phyloP scores from a whole-genome alignment of 2,113 vertebrate species.

The Scomber scombrus region DNA sequence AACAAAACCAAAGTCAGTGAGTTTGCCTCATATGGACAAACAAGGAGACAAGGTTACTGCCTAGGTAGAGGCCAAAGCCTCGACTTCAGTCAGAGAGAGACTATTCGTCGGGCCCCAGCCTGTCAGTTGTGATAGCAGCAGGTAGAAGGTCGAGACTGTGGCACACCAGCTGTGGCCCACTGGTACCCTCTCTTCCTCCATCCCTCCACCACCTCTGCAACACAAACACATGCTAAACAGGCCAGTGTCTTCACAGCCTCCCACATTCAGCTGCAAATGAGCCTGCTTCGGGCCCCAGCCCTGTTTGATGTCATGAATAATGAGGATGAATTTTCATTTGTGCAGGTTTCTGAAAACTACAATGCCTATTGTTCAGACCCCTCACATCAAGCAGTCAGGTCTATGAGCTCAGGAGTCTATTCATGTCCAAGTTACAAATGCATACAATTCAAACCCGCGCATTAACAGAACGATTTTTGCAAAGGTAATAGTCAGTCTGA shows the following conservation, averaged over 20 bases:
- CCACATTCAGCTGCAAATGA: conserved; percentile 92
- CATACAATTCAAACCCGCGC: conserved; percentile 23
- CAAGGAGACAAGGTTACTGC: conserved; percentile 6
- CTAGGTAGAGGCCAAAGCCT: conserved; percentile 20
- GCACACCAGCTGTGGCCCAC: conserved; percentile 86
- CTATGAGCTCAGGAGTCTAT: conserved; percentile 38
- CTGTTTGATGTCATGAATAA: conserved; percentile 89
- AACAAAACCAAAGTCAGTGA: conserved; percentile 34
- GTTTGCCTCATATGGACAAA: conserved; percentile 22
- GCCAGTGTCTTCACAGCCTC: conserved; percentile 80
- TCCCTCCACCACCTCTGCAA: conserved; percentile 82
- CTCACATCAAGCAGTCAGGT: conserved; percentile 69
- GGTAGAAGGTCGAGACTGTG: conserved; percentile 80
- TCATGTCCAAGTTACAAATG: conserved; percentile 41
- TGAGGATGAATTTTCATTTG: conserved; percentile 82
- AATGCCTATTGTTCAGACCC: conserved; percentile 70
- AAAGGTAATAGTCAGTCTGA: neutral
- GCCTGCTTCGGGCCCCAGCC: conserved; percentile 68
- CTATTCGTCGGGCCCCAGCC: conserved; percentile 43
- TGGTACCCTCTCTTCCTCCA: conserved; percentile 82
- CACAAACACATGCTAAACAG: conserved; percentile 89
- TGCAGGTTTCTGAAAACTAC: conserved; percentile 72
- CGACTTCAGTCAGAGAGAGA: conserved; percentile 29
- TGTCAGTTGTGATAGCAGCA: conserved; percentile 76
- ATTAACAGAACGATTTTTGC: conserved; percentile 11